Evolutionary conservation across 1,140 invertebrate genomes (phyloP).

Genomic region (Pseudomyrmex sp.): DNA sequence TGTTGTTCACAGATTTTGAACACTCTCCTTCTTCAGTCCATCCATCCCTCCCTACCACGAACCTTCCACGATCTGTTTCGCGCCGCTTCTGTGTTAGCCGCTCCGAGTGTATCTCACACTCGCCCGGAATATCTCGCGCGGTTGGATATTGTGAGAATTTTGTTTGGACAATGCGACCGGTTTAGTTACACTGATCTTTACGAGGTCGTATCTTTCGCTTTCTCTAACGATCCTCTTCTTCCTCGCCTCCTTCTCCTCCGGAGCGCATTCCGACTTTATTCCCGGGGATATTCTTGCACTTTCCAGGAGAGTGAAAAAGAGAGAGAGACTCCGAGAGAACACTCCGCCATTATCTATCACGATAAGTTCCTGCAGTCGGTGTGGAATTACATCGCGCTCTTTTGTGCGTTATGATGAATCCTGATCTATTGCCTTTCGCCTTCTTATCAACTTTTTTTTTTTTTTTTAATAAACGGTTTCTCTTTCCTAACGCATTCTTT

Average conservation of each 20-base stretch:
- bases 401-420: neutral
- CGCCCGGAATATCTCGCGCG: constrained; percentile 22
- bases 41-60: constrained; percentile 41
- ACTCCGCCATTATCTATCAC: neutral
- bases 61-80: constrained; percentile 42
- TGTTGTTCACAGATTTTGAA: constrained; percentile 7
- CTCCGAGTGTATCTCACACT: constrained; percentile 44
- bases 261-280: neutral
- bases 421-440: neutral
- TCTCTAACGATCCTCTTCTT: neutral
- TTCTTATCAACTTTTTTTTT: constrained; percentile 3
- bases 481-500: no score
- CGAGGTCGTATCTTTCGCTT: constrained; percentile 1
- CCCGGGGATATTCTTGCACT: neutral
- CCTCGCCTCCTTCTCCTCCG: neutral
- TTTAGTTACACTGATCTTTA: constrained; percentile 47
- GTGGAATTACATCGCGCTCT: constrained; percentile 1
- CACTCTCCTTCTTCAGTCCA: constrained; percentile 20
- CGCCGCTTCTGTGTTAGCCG: constrained; percentile 7
- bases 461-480: no score
- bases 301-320: neutral
- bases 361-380: neutral
- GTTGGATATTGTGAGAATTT: constrained; percentile 43
- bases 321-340: neutral
- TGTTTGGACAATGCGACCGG: constrained; percentile 38